These are phyloP conservation scores for Hypocryptadius cinnamomeus DNA, from an alignment of 2,113 vertebrate genomes.

Conservation along the genomic window DNA sequence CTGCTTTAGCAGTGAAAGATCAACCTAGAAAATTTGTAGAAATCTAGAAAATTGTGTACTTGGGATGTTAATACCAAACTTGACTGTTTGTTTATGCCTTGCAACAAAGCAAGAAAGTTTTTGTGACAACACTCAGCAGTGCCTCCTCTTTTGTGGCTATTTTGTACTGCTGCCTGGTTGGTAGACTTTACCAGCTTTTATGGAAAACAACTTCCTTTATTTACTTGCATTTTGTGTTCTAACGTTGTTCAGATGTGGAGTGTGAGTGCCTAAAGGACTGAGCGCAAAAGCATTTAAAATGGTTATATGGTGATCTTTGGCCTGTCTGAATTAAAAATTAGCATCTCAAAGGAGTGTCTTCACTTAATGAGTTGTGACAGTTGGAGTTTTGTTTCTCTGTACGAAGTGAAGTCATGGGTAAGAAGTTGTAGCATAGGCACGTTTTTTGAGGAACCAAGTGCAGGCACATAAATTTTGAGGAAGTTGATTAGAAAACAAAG, in stretches of 20 bases:
- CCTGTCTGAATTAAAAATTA: background rate
- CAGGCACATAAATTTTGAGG: background rate
- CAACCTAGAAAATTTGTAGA: background rate
- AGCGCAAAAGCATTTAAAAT: background rate
- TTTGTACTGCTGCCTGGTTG: background rate
- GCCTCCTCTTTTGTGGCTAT: background rate
- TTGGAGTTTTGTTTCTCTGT: background rate
- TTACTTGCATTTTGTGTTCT: background rate
- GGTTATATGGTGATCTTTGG: background rate
- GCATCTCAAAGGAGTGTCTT: background rate
- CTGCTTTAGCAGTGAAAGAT: background rate
- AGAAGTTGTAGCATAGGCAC: background rate
- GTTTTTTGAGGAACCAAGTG: background rate
- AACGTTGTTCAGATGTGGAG: background rate
- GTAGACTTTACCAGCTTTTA: background rate
- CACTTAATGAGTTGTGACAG: background rate
- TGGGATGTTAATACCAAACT: background rate
- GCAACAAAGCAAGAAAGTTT: background rate
- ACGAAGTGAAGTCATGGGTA: background rate
- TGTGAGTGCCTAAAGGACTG: background rate
- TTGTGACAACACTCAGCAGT: background rate
- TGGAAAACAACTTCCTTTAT: background rate
- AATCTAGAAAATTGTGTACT: background rate
- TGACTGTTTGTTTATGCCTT: background rate
- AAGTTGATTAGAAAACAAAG: background rate